Evolutionary conservation across 2,888 invertebrate species (phyloP).

Genomic region (Gari tellinella): DNA sequence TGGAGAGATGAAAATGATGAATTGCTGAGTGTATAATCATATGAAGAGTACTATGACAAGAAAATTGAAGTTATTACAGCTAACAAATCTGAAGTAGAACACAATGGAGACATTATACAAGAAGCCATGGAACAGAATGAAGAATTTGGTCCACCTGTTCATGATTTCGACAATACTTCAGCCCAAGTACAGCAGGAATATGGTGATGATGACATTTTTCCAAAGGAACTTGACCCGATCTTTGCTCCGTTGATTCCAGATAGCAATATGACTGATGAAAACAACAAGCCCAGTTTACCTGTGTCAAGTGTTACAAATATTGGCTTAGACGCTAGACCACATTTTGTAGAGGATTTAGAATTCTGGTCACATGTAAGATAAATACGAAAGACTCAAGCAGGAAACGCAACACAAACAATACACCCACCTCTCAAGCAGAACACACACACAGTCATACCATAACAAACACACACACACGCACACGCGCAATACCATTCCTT

Average conservation of each 20-base stretch:
- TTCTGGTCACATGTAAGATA: neutral
- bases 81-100: slow-evolving; percentile 18
- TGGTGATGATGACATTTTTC: slow-evolving; percentile 2
- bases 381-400: no score
- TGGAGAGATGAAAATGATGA: slow-evolving; percentile 21
- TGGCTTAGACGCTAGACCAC: slow-evolving; percentile 15
- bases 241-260: slow-evolving; percentile 15
- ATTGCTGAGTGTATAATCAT: slow-evolving; percentile 2
- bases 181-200: slow-evolving; percentile 21
- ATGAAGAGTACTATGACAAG: slow-evolving; percentile 17
- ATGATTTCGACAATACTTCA: slow-evolving; percentile 30
- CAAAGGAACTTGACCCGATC: neutral
- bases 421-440: no score
- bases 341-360: slow-evolving; percentile 29
- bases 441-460: no score
- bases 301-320: neutral
- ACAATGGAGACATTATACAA: slow-evolving; percentile 17
- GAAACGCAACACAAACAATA: no score
- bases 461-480: no score
- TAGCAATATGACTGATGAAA: neutral
- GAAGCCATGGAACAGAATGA: slow-evolving; percentile 27
- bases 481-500: no score
- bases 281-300: neutral
- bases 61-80: slow-evolving; percentile 11
- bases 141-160: slow-evolving; percentile 19